phyloP scores from a whole-genome alignment of 1,140 invertebrate genomes.

The Drosophila ohnishii region DNA sequence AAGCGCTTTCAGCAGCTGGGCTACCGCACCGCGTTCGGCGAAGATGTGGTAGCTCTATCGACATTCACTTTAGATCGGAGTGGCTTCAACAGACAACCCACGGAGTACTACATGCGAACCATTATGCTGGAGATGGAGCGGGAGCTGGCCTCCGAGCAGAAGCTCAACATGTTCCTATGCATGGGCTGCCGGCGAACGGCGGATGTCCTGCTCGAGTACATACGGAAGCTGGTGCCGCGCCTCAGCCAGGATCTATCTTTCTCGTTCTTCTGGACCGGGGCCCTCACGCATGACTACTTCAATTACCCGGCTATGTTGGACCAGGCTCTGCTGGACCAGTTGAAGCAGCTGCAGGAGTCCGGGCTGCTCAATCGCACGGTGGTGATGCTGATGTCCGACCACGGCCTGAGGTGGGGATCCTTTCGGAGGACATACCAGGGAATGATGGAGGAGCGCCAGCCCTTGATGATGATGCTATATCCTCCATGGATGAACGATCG shows the following conservation, averaged over 20 bases:
- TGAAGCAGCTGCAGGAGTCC: slow-evolving; percentile 28
- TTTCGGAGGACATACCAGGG: slow-evolving; percentile 89
- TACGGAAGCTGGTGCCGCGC: slow-evolving; percentile 88
- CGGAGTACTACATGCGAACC: slow-evolving; percentile 44
- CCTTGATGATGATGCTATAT: slow-evolving; percentile 90
- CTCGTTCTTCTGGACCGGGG: slow-evolving; percentile 38
- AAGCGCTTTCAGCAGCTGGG: slow-evolving; percentile 88
- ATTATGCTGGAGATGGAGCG: slow-evolving; percentile 39
- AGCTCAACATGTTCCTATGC: slow-evolving; percentile 84
- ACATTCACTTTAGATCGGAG: slow-evolving; percentile 91
- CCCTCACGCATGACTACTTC: slow-evolving; percentile 72
- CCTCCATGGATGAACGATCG: slow-evolving; percentile 89
- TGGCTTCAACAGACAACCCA: slow-evolving; percentile 86
- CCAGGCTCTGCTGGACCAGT: slow-evolving; percentile 7
- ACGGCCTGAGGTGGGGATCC: slow-evolving; percentile 94
- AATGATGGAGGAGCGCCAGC: slow-evolving; percentile 93
- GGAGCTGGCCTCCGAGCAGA: slow-evolving; percentile 64
- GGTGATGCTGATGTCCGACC: slow-evolving; percentile 94
- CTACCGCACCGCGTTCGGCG: slow-evolving; percentile 90
- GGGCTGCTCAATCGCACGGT: slow-evolving; percentile 85
- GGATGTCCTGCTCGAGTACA: slow-evolving; percentile 82
- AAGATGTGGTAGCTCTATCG: slow-evolving; percentile 89
- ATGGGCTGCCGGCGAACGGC: slow-evolving; percentile 83
- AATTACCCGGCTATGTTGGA: slow-evolving; percentile 50
- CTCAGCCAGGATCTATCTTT: slow-evolving; percentile 31